Percentiles rank a stretch among this genome's conserved stretches.
Conservation (phyloP, 1,140 invertebrate species). For the Muscidifurax raptorellus region DNA sequence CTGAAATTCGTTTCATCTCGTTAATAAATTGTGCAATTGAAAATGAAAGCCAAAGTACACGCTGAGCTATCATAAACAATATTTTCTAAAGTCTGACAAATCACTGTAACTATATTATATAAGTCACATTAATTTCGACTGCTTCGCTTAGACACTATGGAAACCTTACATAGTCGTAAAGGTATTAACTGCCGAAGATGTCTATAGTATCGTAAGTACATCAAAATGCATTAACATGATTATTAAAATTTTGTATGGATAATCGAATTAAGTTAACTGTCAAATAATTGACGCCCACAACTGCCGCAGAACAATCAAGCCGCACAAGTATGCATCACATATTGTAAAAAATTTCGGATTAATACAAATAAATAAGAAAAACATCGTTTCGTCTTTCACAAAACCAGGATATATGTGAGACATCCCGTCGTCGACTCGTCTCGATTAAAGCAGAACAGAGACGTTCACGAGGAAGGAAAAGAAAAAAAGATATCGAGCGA, state of each 20-base stretch:
- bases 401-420: background rate
- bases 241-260: background rate
- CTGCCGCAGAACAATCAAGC: background rate
- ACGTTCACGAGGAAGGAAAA: background rate
- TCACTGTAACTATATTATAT: background rate
- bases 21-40: conserved; percentile 36
- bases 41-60: background rate
- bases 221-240: background rate
- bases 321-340: background rate
- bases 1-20: conserved; percentile 77
- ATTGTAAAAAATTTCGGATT: background rate
- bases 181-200: background rate
- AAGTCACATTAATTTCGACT: background rate
- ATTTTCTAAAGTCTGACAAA: conserved; percentile 1
- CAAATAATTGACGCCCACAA: background rate
- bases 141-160: background rate
- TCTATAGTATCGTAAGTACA: background rate
- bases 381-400: background rate
- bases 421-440: background rate
- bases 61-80: conserved; percentile 13
- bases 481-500: too few relatives aligned
- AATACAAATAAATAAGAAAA: background rate
- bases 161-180: background rate
- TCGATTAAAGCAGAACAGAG: background rate
- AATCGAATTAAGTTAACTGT: background rate